Base-by-base conservation (phyloP, 35 echinoderm and acorn worm species). In the Patiria miniata region DNA sequence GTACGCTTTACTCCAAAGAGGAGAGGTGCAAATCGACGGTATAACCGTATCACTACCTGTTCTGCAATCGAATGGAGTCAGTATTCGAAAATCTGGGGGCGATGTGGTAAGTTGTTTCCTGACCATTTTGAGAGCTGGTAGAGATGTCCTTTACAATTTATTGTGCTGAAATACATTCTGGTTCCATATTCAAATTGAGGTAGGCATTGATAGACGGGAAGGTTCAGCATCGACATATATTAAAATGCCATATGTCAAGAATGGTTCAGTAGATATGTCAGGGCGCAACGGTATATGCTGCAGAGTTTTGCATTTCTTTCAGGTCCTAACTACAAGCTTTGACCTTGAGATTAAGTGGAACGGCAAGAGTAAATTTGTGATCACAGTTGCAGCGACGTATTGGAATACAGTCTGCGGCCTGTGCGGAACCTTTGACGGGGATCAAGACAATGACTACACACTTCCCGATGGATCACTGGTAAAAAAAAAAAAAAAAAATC, bases 391-490 rank as follows among this genome's bases (percentile, higher is more conserved):
- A 58, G 29, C 32, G 18, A 30, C 40, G 3, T 96, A 89, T 56
- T 84, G 38, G 68, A 81, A 89, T 33, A 80, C 30, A 37, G 84
- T 69, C 7, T 96, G 94, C 37, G 94, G 94, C 10, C 89, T 96
- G 8, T 91, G 89, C 40, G 90, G 94, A 16, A 89, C 87, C 33
- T 96, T 92, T 82, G 86, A 96, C 68, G 90, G 81, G 21, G 81
- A 86, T 10, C 76, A 21, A 16, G 50, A 33, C 18, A 89, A 96
- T 81, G 94, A 96, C 34, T 90, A 78, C 39, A 37, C 39, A 28
- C 59, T 90, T 7, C 51, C 34, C 2, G 82, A 86, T 52, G 92
- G 87, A 73, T 22, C 19, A 21, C 18, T 78, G 77, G 92, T 94
- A 86, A 94, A 5, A 73, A 18, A 60, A 60, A n/a, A n/a, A n/a